phyloP scores from a whole-genome alignment of 2,113 vertebrate genomes.

The Naja naja region DNA sequence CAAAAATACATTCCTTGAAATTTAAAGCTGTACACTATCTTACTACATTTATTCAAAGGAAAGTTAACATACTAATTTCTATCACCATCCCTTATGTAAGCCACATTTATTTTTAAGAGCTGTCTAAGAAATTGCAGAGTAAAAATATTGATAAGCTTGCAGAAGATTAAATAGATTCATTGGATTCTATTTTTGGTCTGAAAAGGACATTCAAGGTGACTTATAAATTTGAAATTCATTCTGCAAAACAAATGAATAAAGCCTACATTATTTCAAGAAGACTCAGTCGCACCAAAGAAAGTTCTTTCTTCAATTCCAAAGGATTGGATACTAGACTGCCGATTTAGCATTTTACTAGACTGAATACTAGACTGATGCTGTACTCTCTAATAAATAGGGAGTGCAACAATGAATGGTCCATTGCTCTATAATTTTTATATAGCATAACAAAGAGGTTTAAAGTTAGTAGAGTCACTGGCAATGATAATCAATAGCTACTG shows the following conservation, averaged over 20 bases:
- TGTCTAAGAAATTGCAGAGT: not conserved
- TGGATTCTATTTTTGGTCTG: not conserved
- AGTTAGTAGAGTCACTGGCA: not conserved
- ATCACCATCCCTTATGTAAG: not conserved
- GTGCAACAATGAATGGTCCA: not conserved
- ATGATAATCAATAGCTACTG: not conserved
- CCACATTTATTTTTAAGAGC: not conserved
- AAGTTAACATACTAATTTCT: not conserved
- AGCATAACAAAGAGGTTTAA: not conserved
- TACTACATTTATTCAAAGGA: not conserved
- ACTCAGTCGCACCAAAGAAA: not conserved
- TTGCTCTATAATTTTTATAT: not conserved
- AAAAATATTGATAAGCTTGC: not conserved
- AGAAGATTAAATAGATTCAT: not conserved
- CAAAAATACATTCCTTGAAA: not conserved
- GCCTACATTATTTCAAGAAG: not conserved
- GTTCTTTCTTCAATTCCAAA: not conserved
- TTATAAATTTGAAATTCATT: not conserved
- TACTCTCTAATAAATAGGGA: not conserved
- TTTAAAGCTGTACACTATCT: not conserved
- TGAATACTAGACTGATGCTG: not conserved
- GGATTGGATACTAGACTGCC: not conserved
- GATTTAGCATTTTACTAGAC: not conserved
- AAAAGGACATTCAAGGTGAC: not conserved
- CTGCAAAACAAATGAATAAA: not conserved